Conservation (phyloP, 2,888 invertebrate genomes). For the Ypsolopha scabrella region DNA sequence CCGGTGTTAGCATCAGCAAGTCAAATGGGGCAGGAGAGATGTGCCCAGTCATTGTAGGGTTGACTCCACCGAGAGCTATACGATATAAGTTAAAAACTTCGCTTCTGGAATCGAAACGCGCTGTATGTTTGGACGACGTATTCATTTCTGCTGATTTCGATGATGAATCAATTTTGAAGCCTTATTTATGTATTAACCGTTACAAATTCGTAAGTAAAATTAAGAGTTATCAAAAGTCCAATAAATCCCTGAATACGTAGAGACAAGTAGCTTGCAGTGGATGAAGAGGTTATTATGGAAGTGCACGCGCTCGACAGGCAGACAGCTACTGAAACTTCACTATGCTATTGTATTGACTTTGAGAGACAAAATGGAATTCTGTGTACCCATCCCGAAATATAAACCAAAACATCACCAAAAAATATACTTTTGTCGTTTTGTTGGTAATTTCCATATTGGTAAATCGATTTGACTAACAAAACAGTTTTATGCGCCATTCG, state of each 20-base stretch:
- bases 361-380: too few species aligned
- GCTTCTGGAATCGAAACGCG: too few species aligned
- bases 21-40: slow-evolving; percentile 33
- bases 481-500: slow-evolving; percentile 26
- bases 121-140: too few species aligned
- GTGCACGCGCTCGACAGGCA: slow-evolving; percentile 21
- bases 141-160: too few species aligned
- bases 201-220: too few species aligned
- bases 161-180: too few species aligned
- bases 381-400: too few species aligned
- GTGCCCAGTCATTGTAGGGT: slow-evolving; percentile 37
- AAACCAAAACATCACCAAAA: background rate
- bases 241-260: too few species aligned
- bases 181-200: too few species aligned
- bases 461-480: slow-evolving; percentile 8
- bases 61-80: slow-evolving; percentile 15
- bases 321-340: slow-evolving; percentile 6
- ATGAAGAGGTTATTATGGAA: slow-evolving; percentile 12
- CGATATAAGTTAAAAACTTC: background rate
- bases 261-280: slow-evolving; percentile 8
- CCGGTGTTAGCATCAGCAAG: slow-evolving; percentile 56
- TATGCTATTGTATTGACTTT: background rate
- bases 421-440: background rate
- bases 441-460: too few species aligned
- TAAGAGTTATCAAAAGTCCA: too few species aligned